Conservation (phyloP, 2,797 vertebrate species). For the Spinus pinus region DNA sequence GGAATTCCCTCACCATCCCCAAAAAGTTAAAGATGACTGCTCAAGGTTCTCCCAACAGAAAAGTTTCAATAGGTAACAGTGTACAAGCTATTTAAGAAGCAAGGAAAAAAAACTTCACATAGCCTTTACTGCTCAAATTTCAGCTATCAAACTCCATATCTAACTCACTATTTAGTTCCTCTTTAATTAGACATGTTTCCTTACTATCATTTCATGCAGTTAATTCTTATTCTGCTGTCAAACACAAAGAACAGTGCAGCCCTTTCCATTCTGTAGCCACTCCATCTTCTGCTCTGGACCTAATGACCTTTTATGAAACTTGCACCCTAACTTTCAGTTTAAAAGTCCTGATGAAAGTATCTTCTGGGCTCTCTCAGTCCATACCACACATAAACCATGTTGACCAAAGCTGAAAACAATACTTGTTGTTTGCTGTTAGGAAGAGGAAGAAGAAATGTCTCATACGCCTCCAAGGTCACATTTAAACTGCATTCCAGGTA, state of each 20-base stretch:
- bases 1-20: not conserved
- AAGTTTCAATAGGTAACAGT: not conserved
- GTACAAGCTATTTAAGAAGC: not conserved
- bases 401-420: not conserved
- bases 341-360: not conserved
- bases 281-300: not conserved
- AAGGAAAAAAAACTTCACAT: not conserved
- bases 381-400: rapidly evolving
- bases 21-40: not conserved
- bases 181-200: not conserved
- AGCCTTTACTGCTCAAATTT: not conserved
- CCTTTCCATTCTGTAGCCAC: not conserved
- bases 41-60: not conserved
- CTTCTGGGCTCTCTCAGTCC: not conserved
- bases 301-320: not conserved
- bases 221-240: not conserved
- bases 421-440: not conserved
- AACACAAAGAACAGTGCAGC: not conserved
- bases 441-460: not conserved
- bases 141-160: not conserved
- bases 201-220: not conserved
- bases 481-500: not conserved
- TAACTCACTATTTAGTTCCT: not conserved
- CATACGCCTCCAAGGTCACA: not conserved
- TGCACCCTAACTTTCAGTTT: not conserved